Percentiles rank a stretch among this genome's conserved stretches.
Evolutionary conservation across 2,797 vertebrate species (phyloP).

Genomic region (Potorous gilbertii): DNA sequence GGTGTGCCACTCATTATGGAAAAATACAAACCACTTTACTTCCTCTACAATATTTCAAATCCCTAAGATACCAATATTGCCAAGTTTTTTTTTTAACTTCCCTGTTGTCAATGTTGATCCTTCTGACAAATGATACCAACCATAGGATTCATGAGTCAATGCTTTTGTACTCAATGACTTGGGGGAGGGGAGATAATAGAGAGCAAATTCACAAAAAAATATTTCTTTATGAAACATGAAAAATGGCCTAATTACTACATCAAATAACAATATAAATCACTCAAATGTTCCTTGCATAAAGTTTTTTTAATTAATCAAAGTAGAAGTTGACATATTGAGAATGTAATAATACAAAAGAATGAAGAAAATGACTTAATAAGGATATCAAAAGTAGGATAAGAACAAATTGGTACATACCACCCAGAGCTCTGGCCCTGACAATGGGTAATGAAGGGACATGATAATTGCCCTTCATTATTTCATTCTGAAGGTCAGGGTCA

Average conservation of each 20-base stretch:
- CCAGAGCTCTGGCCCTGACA: not conserved
- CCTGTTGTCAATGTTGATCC: not conserved
- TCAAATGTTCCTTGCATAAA: constrained; percentile 29
- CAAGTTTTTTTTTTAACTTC: constrained; percentile 35
- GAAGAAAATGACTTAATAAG: not conserved
- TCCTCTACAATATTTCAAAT: constrained; percentile 37
- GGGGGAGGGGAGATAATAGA: constrained; percentile 32
- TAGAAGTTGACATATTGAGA: constrained; percentile 3
- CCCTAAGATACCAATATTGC: constrained; percentile 35
- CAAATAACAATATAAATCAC: constrained; percentile 36
- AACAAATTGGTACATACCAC: not conserved
- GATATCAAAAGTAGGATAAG: constrained; percentile 7
- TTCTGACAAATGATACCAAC: constrained; percentile 46
- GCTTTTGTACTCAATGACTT: constrained; percentile 38
- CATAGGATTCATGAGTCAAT: constrained; percentile 45
- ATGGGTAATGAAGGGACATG: not conserved
- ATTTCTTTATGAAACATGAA: constrained; percentile 49
- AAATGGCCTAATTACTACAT: constrained; percentile 19
- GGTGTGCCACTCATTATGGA: not conserved
- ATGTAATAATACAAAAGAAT: not conserved
- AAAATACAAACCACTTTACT: constrained; percentile 8
- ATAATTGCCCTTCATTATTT: not conserved
- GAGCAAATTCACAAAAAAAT: constrained; percentile 26
- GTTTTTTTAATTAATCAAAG: constrained; percentile 5
- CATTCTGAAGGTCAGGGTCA: constrained; percentile 8